A percentile compares a stretch with the other conserved stretches of the same genome.
Conservation (phyloP, 1,140 invertebrate genomes). For the Nasonia giraulti region DNA sequence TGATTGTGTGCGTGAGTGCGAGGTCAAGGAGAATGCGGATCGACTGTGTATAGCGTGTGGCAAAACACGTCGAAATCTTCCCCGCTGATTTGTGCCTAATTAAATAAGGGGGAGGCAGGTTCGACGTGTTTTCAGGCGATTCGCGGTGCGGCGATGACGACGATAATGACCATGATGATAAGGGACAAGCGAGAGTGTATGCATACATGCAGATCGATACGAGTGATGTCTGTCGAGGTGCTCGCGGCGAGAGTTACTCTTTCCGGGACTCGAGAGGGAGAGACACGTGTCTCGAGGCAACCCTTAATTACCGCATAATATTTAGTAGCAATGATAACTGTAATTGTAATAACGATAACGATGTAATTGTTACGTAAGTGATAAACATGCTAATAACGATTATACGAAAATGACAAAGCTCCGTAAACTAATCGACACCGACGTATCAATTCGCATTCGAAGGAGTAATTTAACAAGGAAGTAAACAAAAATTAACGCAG, state of each 20-base stretch:
- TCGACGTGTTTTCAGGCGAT: constrained; percentile 28
- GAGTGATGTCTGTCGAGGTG: constrained; percentile 8
- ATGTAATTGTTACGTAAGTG: constrained; percentile 27
- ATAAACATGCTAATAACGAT: constrained; percentile 4
- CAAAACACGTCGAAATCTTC: constrained; percentile 32
- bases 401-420: neutral
- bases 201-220: no score
- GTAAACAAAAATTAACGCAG: neutral
- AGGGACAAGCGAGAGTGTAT: no score
- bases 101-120: constrained; percentile 10
- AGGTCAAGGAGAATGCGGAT: neutral
- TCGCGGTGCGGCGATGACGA: neutral
- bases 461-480: neutral
- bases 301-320: constrained; percentile 40
- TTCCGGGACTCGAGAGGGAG: neutral
- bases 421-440: neutral
- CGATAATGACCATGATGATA: no score
- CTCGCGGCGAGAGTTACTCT: constrained; percentile 1
- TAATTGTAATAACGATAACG: constrained; percentile 44
- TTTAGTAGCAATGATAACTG: constrained; percentile 38
- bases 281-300: neutral
- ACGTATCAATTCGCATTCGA: constrained; percentile 10
- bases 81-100: constrained; percentile 41
- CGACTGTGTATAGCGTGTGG: constrained; percentile 14
- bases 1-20: neutral